Base-by-base conservation (phyloP, 1,140 invertebrate genomes). In the Homalodisca vitripennis region DNA sequence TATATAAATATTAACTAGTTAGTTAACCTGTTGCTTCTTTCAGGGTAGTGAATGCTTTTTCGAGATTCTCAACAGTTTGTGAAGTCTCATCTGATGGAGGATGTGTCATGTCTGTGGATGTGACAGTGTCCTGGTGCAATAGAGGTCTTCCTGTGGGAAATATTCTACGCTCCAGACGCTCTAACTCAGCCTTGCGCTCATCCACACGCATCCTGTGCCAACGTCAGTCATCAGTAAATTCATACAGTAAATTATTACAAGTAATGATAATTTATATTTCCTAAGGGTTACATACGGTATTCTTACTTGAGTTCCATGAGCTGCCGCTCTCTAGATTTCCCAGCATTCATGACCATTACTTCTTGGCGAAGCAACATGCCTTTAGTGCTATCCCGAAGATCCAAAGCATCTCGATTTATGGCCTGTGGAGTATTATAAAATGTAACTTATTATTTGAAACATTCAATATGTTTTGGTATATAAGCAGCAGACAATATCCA, bases 21-120 rank as follows among this genome's bases (percentile, higher is more conserved):
- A 41, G 17, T 65, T 67, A 77, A 85, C 85, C 91, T 2, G 90
- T 92, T 0, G 87, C 87, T 76, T 86, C 86, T 81, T 89, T 90
- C 0, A 93, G 77, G 70, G 86, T 87, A 46, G 87, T 85, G 76
- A 92, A 92, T 17, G 85, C 80, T 12, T 86, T 84, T 48, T 91
- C 87, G 78, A 91, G 83, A 20, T 60, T 69, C n/a, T 75, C 70
- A 10, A 69, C 70, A 62, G 66, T 71, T n/a, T 68, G 64, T 20
- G 66, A 34, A 12, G 62, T 63, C 27, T 74, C 69, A 20, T 74
- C 73, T 17, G 51, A 46, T 12, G 46, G 22, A 3, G 47, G 34
- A 12, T 66, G 67, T 2, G 51, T 46, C 20, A 46, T 47, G 26
- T 71, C 70, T 32, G 66, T 65, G 6, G 69, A 70, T 14, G 66